Conservation (phyloP, 2,113 vertebrate genomes). For the Mungos mungo region DNA sequence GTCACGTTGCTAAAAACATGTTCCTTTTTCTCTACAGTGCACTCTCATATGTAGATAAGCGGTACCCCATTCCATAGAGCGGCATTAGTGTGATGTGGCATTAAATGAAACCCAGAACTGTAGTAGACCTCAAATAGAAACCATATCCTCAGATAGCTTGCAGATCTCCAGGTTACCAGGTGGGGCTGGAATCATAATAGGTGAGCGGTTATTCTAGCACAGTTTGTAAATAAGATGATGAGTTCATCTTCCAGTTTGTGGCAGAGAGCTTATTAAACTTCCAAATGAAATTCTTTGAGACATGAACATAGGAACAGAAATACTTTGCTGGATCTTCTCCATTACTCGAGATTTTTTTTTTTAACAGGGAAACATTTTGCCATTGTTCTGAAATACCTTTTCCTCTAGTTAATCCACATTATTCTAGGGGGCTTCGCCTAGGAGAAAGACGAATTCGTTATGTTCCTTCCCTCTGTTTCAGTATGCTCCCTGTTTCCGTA, state of each 20-base stretch:
- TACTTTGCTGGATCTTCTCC: not conserved
- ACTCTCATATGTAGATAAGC: not conserved
- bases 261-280: slow-evolving; percentile 2
- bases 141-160: not conserved
- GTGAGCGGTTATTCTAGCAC: not conserved
- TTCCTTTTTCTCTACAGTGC: not conserved
- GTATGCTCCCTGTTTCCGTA: not conserved
- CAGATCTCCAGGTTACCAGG: not conserved
- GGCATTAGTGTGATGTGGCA: not conserved
- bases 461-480: not conserved
- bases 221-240: not conserved
- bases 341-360: not conserved
- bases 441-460: not conserved
- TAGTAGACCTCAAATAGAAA: not conserved
- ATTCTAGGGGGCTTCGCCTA: not conserved
- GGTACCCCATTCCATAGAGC: not conserved
- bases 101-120: not conserved
- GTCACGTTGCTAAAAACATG: not conserved
- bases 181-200: not conserved
- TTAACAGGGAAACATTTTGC: not conserved
- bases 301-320: not conserved
- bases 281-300: not conserved
- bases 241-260: not conserved
- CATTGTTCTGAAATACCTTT: not conserved
- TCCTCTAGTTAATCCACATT: not conserved